A percentile compares a stretch with the other conserved stretches of the same genome.
Evolutionary conservation across 2,113 vertebrate genomes (phyloP).

Genomic region (Pteropus alecto): DNA sequence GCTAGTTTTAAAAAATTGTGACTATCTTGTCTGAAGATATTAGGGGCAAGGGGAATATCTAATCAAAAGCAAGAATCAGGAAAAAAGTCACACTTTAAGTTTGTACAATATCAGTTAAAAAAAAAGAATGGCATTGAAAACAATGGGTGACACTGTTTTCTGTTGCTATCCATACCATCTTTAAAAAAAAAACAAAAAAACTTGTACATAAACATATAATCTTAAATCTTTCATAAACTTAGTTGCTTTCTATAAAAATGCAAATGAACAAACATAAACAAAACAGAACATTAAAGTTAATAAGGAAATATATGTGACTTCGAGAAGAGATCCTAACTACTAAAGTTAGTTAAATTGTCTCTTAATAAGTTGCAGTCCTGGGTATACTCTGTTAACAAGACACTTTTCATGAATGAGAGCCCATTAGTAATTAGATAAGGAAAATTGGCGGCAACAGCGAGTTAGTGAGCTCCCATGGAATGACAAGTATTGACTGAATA

Average conservation of each 20-base stretch:
- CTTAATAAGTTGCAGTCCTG: conserved; percentile 50
- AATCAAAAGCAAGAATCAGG: not conserved
- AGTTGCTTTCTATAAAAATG: not conserved
- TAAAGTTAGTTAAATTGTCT: not conserved
- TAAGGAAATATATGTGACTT: not conserved
- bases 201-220: not conserved
- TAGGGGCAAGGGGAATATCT: not conserved
- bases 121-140: not conserved
- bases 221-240: not conserved
- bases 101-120: not conserved
- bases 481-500: conserved; percentile 83
- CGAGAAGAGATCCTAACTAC: not conserved
- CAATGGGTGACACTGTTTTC: not conserved
- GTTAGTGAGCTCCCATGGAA: conserved; percentile 83
- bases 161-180: not conserved
- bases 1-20: not conserved
- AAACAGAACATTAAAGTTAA: not conserved
- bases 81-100: not conserved
- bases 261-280: not conserved
- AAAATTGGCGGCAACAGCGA: conserved; percentile 79
- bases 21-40: not conserved
- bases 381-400: conserved; percentile 56
- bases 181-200: not conserved
- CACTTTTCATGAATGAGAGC: conserved; percentile 69
- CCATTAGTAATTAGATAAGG: conserved; percentile 85